phyloP scores from a whole-genome alignment of 2,797 vertebrate species.

The Dallia pectoralis region DNA sequence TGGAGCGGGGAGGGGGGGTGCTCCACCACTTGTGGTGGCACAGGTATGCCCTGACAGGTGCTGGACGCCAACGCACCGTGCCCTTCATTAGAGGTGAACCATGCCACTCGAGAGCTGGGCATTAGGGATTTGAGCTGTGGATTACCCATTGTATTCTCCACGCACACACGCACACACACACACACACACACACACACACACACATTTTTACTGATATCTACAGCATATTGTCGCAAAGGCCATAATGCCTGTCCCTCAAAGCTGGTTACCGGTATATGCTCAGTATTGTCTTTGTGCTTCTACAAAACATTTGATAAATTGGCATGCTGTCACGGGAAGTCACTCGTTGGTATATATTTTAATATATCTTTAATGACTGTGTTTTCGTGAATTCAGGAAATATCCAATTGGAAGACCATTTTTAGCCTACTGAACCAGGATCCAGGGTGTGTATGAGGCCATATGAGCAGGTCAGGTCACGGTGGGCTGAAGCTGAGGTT shows the following conservation, averaged over 20 bases:
- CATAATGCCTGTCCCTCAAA: background rate
- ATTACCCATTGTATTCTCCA: background rate
- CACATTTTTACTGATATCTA: background rate
- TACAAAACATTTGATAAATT: no score
- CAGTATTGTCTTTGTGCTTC: background rate
- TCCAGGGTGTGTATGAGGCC: no score
- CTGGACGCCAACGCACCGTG: background rate
- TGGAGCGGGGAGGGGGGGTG: background rate
- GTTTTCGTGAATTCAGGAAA: no score
- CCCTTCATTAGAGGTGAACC: background rate
- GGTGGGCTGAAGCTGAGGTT: background rate
- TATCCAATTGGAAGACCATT: no score
- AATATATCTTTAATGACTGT: no score
- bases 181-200: background rate
- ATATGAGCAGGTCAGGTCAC: background rate
- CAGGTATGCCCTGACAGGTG: slow-evolving; percentile 2
- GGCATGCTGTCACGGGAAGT: no score
- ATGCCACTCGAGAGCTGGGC: background rate
- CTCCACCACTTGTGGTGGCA: background rate
- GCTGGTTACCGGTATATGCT: background rate
- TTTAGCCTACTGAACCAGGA: no score
- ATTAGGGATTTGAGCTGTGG: background rate
- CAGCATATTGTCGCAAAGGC: background rate
- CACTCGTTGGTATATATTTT: no score
- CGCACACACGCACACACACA: background rate